Conservation (phyloP, 2,888 invertebrate genomes). For the Meta bourneti region DNA sequence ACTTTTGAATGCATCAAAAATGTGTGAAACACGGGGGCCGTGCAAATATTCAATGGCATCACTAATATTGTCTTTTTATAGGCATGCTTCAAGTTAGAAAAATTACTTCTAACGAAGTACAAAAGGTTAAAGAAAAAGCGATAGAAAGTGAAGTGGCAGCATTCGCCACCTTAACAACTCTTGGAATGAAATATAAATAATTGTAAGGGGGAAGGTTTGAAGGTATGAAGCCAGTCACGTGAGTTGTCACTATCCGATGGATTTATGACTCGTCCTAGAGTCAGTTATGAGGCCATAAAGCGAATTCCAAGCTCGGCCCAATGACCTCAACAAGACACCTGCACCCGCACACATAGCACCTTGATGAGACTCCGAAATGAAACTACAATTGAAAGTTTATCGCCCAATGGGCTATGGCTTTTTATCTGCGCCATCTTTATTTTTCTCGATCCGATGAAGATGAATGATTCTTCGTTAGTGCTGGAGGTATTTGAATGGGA, state of each 20-base stretch:
- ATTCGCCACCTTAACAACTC: neutral
- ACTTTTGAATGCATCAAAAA: no score
- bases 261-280: constrained; percentile 62
- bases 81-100: no score
- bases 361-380: neutral
- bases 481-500: neutral
- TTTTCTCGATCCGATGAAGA: neutral
- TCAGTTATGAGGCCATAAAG: constrained; percentile 75
- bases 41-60: no score
- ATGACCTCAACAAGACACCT: constrained; percentile 62
- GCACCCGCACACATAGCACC: constrained; percentile 53
- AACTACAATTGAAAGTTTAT: constrained; percentile 38
- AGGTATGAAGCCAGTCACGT: constrained; percentile 41
- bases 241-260: constrained; percentile 63
- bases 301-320: constrained; percentile 70
- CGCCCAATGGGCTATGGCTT: constrained; percentile 3
- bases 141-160: no score
- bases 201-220: constrained; percentile 13
- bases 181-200: constrained; percentile 40
- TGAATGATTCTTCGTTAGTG: neutral
- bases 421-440: neutral
- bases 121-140: no score
- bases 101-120: no score
- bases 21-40: no score
- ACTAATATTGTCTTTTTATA: no score